Evolutionary conservation across 1,140 invertebrate genomes (phyloP).

Genomic region (Drosophila erecta): DNA sequence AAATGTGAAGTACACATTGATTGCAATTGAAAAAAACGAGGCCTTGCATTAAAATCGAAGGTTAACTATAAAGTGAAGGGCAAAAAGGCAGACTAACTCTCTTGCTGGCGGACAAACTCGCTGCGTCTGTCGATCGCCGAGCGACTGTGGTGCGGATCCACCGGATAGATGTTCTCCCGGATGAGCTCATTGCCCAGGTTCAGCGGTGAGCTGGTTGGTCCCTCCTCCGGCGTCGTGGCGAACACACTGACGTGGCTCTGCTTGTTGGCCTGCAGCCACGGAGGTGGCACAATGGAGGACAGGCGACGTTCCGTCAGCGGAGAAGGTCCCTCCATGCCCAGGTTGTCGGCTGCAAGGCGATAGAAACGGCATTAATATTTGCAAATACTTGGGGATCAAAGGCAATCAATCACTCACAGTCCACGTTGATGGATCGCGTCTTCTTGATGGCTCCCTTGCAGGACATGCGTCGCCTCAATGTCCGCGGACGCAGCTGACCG

Average conservation of each 20-base stretch:
- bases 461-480: slow-evolving; percentile 90
- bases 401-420: slow-evolving; percentile 87
- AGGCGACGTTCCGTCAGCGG: slow-evolving; percentile 87
- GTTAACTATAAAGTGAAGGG: neutral
- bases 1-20: neutral
- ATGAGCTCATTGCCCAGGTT: slow-evolving; percentile 63
- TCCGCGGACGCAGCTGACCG: slow-evolving; percentile 85
- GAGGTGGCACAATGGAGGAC: slow-evolving; percentile 86
- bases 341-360: slow-evolving; percentile 87
- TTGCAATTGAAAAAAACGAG: too few relatives aligned
- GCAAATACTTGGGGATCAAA: neutral
- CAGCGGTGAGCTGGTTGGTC: slow-evolving; percentile 41
- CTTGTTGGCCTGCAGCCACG: slow-evolving; percentile 86
- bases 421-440: slow-evolving; percentile 93
- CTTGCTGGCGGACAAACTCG: slow-evolving; percentile 81
- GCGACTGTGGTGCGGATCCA: slow-evolving; percentile 76
- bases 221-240: slow-evolving; percentile 80
- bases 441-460: slow-evolving; percentile 94
- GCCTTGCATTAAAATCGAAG: too few relatives aligned
- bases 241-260: slow-evolving; percentile 74
- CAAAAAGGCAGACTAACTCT: slow-evolving; percentile 69
- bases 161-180: slow-evolving; percentile 80
- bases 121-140: slow-evolving; percentile 79
- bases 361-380: slow-evolving; percentile 5
- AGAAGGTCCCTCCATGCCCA: slow-evolving; percentile 89